Evolutionary conservation across 1,140 invertebrate genomes (phyloP), one percentile per base, ranked within the genome.

Genomic region (Dinothrombium tinctorium): DNA sequence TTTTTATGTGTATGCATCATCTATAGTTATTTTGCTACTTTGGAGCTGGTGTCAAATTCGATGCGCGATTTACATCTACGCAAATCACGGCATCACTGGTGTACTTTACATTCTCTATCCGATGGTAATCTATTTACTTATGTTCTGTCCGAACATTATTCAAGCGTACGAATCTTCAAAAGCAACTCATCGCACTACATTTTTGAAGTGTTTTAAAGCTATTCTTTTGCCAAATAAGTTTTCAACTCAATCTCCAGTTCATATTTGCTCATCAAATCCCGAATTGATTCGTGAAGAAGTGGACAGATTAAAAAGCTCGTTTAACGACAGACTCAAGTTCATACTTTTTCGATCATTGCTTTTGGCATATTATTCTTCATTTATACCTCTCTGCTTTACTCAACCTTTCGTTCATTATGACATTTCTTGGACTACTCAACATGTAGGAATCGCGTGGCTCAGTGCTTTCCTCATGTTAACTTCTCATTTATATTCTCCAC

Each of bases 341-440:
- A 73, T 86, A 38, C 60, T 94, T 4, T 92, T 87, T 53, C 81
- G 79, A 51, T 82, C 83, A 2, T 69, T 86, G 31, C 59, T 81
- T 2, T 82, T 76, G 50, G 79, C 83, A 0, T 94, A 92, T 55
- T 86, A 90, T 57, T 73, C 77, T 48, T 76, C 74, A 42, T 76
- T 90, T 55, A 71, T 92, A 19, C 87, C 87, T 0, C 76, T 83
- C 51, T 74, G 74, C 52, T 82, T 87, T 67, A 74, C 76, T 19
- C 72, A 84, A 65, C 72, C 69, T 49, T 71, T 71, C 50, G 58
- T 92, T 19, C 73, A 83, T 51, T 89, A 84, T 56, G 81, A 90
- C 58, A 67, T 74, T 2, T 67, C 69, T 49, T 84, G 77, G 68
- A 74, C 78, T 1, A 68, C 74, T 0, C 75, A 81, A 50, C 76